phyloP scores from a whole-genome alignment of 2,888 invertebrate species.

The Leptinotarsa tumamoca region DNA sequence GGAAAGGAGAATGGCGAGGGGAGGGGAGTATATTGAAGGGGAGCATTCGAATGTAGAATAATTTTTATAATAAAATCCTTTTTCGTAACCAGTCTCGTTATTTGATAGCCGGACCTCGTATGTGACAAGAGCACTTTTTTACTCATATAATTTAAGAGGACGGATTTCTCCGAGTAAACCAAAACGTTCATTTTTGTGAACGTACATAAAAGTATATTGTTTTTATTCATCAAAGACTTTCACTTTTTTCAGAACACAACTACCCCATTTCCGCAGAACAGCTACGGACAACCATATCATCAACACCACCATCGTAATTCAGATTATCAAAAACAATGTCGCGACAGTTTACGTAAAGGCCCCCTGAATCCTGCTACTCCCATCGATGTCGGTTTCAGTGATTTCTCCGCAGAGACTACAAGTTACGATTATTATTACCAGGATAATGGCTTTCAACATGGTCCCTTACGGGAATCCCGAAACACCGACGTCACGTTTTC shows the following conservation, averaged over 20 bases:
- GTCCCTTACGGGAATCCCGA: slow-evolving; percentile 50
- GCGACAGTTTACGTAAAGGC: slow-evolving; percentile 42
- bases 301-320: slow-evolving; percentile 24
- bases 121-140: too few species aligned
- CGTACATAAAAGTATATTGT: too few species aligned
- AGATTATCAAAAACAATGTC: slow-evolving; percentile 35
- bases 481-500: slow-evolving; percentile 56
- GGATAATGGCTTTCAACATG: slow-evolving; percentile 57
- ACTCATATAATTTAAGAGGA: too few species aligned
- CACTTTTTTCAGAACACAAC: slow-evolving; percentile 31
- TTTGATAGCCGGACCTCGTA: too few species aligned
- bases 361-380: slow-evolving; percentile 42
- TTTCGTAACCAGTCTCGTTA: too few species aligned
- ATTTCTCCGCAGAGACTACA: slow-evolving; percentile 59
- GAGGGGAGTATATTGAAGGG: too few species aligned
- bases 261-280: slow-evolving; percentile 8
- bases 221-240: background rate
- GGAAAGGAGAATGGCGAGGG: too few species aligned
- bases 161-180: too few species aligned
- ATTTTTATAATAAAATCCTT: too few species aligned
- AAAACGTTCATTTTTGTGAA: too few species aligned
- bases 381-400: slow-evolving; percentile 59
- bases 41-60: too few species aligned
- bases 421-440: slow-evolving; percentile 60
- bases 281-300: slow-evolving; percentile 28